Conservation (phyloP, 2,113 vertebrate species). For the Alaudala cheleensis region DNA sequence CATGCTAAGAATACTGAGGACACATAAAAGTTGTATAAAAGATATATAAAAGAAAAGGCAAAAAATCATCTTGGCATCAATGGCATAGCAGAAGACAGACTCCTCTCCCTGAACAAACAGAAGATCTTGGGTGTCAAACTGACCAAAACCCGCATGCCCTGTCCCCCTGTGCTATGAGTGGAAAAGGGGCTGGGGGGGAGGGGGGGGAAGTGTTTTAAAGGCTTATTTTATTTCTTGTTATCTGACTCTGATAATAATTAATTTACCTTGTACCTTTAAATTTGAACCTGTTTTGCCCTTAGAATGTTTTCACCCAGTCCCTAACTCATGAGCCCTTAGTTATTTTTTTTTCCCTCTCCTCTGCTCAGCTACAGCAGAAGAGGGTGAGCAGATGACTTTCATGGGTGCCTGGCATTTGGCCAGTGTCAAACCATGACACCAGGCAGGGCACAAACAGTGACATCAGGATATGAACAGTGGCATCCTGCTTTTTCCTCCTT, state of each 20-base stretch:
- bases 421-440: neutral
- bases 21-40: neutral
- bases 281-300: neutral
- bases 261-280: neutral
- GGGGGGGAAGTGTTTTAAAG: neutral
- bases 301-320: neutral
- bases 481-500: neutral
- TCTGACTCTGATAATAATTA: neutral
- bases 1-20: neutral
- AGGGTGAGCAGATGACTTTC: neutral
- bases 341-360: neutral
- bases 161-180: neutral
- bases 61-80: neutral
- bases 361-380: neutral
- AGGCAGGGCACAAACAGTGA: rapidly evolving
- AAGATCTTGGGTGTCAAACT: rapidly evolving
- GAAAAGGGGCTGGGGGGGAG: neutral
- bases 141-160: neutral
- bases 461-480: neutral
- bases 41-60: neutral
- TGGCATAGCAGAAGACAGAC: neutral
- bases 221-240: neutral
- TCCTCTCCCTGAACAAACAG: neutral
- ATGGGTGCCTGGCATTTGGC: neutral
- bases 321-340: neutral